Conservation (phyloP, 2,797 vertebrate species). For the Holocentrus rufus region DNA sequence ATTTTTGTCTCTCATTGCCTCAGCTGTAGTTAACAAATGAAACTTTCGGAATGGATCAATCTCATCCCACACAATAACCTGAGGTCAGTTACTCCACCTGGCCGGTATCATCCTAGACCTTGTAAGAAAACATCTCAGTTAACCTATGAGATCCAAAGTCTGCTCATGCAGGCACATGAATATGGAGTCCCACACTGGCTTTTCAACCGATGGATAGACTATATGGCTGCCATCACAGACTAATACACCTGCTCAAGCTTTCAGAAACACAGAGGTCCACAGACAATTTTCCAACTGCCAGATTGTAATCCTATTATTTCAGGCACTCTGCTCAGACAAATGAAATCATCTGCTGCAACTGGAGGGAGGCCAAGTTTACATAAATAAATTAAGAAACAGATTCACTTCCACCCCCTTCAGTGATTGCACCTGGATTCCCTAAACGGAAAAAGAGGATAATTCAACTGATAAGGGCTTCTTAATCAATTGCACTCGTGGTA, state of each 20-base stretch:
- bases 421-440: conserved; percentile 73
- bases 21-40: background rate
- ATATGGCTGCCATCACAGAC: conserved; percentile 42
- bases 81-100: background rate
- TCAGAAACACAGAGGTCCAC: conserved; percentile 63
- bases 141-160: conserved; percentile 5
- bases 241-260: conserved; percentile 65
- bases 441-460: conserved; percentile 65
- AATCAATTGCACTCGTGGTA: conserved; percentile 67
- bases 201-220: conserved; percentile 22
- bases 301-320: conserved; percentile 80
- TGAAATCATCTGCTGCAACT: conserved; percentile 79
- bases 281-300: conserved; percentile 73
- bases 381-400: conserved; percentile 82
- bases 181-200: background rate
- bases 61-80: background rate
- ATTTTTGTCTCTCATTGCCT: background rate
- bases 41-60: background rate
- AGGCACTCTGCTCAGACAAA: conserved; percentile 78
- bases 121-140: background rate
- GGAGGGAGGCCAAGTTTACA: conserved; percentile 78
- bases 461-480: conserved; percentile 69
- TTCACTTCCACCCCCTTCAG: conserved; percentile 76
- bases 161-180: conserved; percentile 34
- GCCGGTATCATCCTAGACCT: background rate